These are phyloP conservation scores for Buphagus erythrorhynchus DNA, from an alignment of 2,797 vertebrate species.

Conservation along the genomic window DNA sequence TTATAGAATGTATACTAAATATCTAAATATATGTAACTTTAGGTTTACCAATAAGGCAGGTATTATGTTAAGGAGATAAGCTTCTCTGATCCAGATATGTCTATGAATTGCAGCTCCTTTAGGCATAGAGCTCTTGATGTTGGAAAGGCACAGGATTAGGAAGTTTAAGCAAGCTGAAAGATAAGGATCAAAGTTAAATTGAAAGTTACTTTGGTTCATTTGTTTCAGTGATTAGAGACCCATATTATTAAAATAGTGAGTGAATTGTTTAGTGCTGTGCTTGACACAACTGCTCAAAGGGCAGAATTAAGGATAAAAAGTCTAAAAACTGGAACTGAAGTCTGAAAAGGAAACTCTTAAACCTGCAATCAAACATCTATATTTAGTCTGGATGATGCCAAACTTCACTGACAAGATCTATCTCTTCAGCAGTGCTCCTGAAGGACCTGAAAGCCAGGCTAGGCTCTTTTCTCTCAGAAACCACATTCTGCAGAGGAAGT, in stretches of 20 bases:
- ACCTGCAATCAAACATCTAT: background rate
- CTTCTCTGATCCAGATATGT: background rate
- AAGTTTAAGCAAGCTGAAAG: conserved; percentile 34
- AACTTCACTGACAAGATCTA: background rate
- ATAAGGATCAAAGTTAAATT: conserved; percentile 34
- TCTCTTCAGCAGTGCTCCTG: background rate
- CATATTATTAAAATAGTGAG: background rate
- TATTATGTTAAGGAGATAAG: background rate
- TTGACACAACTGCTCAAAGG: background rate
- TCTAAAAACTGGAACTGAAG: background rate
- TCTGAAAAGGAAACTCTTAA: background rate
- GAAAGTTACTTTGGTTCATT: background rate
- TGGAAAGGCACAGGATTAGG: conserved; percentile 6
- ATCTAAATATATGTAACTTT: background rate
- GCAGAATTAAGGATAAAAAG: background rate
- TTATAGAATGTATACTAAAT: background rate
- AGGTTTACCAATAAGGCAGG: background rate
- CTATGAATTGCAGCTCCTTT: background rate
- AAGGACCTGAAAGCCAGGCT: background rate
- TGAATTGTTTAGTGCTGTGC: background rate
- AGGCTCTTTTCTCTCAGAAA: background rate
- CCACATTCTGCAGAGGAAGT: background rate
- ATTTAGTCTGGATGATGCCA: background rate
- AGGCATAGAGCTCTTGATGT: background rate
- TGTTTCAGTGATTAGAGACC: conserved; percentile 39